phyloP scores from a whole-genome alignment of 2,797 vertebrate species.

The Chelmon rostratus region DNA sequence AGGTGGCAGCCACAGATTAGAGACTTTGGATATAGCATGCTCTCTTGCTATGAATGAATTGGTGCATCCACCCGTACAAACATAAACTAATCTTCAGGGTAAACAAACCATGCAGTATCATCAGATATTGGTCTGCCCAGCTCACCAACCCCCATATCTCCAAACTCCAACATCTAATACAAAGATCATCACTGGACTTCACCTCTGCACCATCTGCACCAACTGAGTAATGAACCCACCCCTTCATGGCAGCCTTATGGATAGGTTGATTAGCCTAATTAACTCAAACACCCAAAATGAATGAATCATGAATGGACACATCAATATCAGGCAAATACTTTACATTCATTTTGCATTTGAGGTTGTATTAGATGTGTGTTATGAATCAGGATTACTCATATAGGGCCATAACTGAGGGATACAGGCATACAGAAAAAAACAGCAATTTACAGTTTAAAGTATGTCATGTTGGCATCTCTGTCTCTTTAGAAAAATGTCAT shows the following conservation, averaged over 20 bases:
- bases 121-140: neutral
- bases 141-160: neutral
- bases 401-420: neutral
- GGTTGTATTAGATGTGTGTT: neutral
- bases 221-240: constrained; percentile 21
- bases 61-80: neutral
- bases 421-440: neutral
- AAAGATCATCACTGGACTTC: neutral
- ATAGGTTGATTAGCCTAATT: neutral
- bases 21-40: neutral
- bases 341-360: neutral
- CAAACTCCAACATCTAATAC: constrained; percentile 2
- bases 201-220: constrained; percentile 1
- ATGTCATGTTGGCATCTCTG: neutral
- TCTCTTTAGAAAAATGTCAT: neutral
- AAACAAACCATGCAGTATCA: neutral
- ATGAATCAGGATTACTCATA: neutral
- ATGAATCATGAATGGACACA: constrained; percentile 16
- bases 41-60: neutral
- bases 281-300: neutral
- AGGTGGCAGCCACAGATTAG: neutral
- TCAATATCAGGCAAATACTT: neutral
- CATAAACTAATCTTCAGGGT: neutral
- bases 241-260: constrained; percentile 1
- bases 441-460: neutral